phyloP scores from a whole-genome alignment of 1,140 invertebrate species.

The Dreissena polymorpha region DNA sequence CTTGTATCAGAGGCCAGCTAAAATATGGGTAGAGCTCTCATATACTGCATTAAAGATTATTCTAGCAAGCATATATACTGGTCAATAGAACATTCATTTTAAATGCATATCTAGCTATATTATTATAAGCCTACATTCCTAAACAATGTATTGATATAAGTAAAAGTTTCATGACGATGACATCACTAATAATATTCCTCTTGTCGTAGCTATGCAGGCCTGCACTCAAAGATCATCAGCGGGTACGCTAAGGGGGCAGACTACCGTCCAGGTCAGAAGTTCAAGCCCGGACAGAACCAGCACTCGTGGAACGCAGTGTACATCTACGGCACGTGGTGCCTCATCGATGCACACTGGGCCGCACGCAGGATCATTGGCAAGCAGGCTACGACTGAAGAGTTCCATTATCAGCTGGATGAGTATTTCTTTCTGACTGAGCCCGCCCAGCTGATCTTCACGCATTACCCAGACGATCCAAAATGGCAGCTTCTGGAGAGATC shows the following conservation, averaged over 20 bases:
- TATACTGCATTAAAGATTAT: no score
- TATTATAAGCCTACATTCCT: no score
- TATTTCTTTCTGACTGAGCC: conserved; percentile 80
- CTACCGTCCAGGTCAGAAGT: conserved; percentile 79
- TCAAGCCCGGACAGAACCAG: conserved; percentile 75
- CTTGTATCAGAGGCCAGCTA: no score
- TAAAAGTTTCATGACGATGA: no score
- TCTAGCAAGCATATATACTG: no score
- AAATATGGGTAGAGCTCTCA: no score
- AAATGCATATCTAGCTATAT: no score
- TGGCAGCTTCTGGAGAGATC: conserved; percentile 78
- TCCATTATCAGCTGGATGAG: conserved; percentile 79
- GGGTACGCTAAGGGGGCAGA: conserved; percentile 80
- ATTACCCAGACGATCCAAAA: conserved; percentile 78
- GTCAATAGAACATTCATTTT: no score
- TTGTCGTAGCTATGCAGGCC: conserved; percentile 76
- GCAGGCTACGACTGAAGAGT: conserved; percentile 73
- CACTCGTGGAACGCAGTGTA: conserved; percentile 80
- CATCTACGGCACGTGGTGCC: conserved; percentile 78
- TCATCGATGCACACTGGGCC: conserved; percentile 80
- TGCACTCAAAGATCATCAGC: conserved; percentile 79
- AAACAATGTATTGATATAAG: no score
- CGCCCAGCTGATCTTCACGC: conserved; percentile 79
- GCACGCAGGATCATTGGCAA: conserved; percentile 79
- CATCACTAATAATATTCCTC: no score